Conservation (phyloP, 2,888 invertebrate genomes). For the Synanthedon tipuliformis region DNA sequence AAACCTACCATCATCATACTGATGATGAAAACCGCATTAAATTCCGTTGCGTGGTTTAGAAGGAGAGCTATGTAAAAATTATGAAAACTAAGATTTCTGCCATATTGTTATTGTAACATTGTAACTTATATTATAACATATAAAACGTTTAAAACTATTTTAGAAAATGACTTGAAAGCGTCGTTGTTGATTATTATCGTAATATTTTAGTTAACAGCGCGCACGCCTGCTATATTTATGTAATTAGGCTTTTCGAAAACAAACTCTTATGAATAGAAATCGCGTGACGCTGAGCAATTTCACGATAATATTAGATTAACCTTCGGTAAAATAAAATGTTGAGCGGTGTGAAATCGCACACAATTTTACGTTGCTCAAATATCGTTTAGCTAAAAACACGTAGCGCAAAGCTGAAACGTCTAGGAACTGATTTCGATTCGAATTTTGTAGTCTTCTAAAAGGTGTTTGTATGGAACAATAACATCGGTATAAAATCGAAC, state of each 20-base stretch:
- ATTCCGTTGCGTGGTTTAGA: no score
- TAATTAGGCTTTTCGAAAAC: not conserved
- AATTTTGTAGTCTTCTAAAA: slow-evolving; percentile 10
- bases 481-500: slow-evolving; percentile 10
- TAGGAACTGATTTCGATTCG: slow-evolving; percentile 6
- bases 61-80: no score
- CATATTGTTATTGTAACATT: no score
- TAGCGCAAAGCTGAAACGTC: slow-evolving; percentile 5
- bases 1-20: no score
- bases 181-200: not conserved
- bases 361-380: slow-evolving; percentile 24
- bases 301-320: slow-evolving; percentile 17
- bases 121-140: no score
- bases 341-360: slow-evolving; percentile 21
- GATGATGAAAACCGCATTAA: no score
- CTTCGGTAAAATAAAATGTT: slow-evolving; percentile 17
- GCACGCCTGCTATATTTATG: not conserved
- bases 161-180: not conserved
- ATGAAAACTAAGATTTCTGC: not conserved
- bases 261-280: slow-evolving; percentile 11
- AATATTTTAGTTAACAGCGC: not conserved
- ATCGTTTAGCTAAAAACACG: slow-evolving; percentile 8
- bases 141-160: not conserved
- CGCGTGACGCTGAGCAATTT: slow-evolving; percentile 16
- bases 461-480: slow-evolving; percentile 10